phyloP scores from a whole-genome alignment of 2,797 vertebrate genomes.

The Macroramphosus scolopax region DNA sequence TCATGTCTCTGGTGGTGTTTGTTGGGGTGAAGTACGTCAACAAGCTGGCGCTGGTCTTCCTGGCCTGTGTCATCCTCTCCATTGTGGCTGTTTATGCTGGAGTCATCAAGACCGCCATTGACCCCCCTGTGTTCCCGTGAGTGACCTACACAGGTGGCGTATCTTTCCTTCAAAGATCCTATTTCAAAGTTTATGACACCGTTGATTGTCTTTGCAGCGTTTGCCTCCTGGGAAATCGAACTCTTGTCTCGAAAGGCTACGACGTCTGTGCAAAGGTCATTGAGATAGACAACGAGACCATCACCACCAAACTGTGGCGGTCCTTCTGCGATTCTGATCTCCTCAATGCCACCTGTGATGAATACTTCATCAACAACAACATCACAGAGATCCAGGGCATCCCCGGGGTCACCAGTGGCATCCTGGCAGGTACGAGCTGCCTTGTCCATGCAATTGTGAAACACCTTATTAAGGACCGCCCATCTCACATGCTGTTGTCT shows the following conservation, averaged over 20 bases:
- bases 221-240: constrained; percentile 94
- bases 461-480: too few relatives aligned
- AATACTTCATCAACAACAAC: constrained; percentile 89
- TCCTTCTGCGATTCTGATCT: constrained; percentile 92
- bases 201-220: constrained; percentile 76
- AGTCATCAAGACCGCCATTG: constrained; percentile 92
- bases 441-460: too few relatives aligned
- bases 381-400: constrained; percentile 90
- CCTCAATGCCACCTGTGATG: constrained; percentile 93
- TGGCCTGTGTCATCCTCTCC: constrained; percentile 96
- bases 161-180: too few relatives aligned
- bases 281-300: constrained; percentile 86
- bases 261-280: constrained; percentile 92
- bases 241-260: constrained; percentile 87
- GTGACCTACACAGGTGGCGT: too few relatives aligned
- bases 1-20: constrained; percentile 95
- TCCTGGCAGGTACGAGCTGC: constrained; percentile 92
- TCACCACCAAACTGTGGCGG: constrained; percentile 93
- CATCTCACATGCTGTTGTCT: neutral
- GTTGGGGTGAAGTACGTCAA: constrained; percentile 98
- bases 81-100: constrained; percentile 94
- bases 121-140: constrained; percentile 93
- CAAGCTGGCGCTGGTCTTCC: constrained; percentile 94
- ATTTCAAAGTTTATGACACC: too few relatives aligned
- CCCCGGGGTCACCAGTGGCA: constrained; percentile 89